A percentile compares a stretch with the other conserved stretches of the same genome.
Conservation (phyloP, 92 coral and sea anemone species). For the Porites cylindrica region DNA sequence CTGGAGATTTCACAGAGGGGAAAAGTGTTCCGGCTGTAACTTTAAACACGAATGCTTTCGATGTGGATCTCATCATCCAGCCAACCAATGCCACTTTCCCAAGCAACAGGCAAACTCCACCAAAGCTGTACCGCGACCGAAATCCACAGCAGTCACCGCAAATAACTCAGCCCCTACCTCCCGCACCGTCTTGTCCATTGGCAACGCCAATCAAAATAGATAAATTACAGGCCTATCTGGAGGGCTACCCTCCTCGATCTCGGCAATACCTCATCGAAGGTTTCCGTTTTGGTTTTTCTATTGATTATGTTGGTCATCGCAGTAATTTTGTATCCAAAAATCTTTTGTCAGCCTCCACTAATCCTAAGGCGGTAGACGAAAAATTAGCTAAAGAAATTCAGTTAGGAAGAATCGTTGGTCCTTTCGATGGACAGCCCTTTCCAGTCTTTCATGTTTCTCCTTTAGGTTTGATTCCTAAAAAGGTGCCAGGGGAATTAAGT, state of each 20-base stretch:
- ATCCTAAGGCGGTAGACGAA: too few species aligned
- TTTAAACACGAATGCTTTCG: not conserved
- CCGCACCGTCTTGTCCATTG: not conserved
- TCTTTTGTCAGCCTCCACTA: not conserved
- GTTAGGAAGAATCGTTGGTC: too few species aligned
- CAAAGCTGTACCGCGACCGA: too few species aligned
- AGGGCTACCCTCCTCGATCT: not conserved
- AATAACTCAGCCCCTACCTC: not conserved
- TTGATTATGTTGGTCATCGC: not conserved
- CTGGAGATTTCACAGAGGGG: slow-evolving; percentile 5
- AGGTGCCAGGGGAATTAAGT: not conserved
- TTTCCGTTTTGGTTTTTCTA: not conserved
- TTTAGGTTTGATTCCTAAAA: not conserved
- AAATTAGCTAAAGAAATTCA: too few species aligned
- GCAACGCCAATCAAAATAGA: slow-evolving; percentile 7
- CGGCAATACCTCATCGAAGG: not conserved
- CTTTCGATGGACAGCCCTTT: slow-evolving; percentile 3
- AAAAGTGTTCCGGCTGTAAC: not conserved
- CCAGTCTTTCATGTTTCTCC: slow-evolving; percentile 13
- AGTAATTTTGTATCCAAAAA: not conserved
- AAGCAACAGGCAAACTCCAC: not conserved
- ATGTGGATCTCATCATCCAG: not conserved
- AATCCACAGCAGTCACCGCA: not conserved
- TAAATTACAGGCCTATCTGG: not conserved
- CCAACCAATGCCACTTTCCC: not conserved